Conservation (phyloP, 1,140 invertebrate genomes). For the Glossosoma conforme region DNA sequence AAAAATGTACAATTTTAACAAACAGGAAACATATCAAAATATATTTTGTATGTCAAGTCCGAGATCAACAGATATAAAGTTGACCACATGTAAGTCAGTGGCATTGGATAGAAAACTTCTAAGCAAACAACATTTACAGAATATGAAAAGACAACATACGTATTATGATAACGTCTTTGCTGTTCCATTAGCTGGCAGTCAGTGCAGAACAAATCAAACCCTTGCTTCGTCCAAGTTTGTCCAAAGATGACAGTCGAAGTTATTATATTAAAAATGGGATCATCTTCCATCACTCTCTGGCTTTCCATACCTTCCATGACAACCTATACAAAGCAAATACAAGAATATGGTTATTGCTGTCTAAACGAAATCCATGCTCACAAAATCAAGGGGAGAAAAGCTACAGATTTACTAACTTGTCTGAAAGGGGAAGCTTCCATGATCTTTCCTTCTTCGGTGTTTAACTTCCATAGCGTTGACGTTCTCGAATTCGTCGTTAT, state of each 20-base stretch:
- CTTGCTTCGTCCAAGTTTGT: slow-evolving; percentile 58
- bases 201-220: slow-evolving; percentile 52
- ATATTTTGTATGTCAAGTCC: too few relatives aligned
- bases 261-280: slow-evolving; percentile 61
- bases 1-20: too few relatives aligned
- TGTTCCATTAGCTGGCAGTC: slow-evolving; percentile 51
- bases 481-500: slow-evolving; percentile 66
- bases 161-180: slow-evolving; percentile 38
- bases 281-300: slow-evolving; percentile 42
- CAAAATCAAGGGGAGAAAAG: slow-evolving; percentile 25
- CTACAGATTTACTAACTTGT: slow-evolving; percentile 41
- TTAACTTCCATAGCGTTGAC: slow-evolving; percentile 69
- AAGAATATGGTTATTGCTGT: slow-evolving; percentile 9
- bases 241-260: slow-evolving; percentile 59
- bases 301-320: slow-evolving; percentile 24
- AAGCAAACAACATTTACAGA: too few relatives aligned
- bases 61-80: too few relatives aligned
- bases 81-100: too few relatives aligned
- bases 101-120: too few relatives aligned
- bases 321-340: slow-evolving; percentile 19
- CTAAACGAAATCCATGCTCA: slow-evolving; percentile 8
- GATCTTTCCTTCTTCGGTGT: slow-evolving; percentile 62
- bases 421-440: slow-evolving; percentile 53
- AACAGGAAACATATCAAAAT: too few relatives aligned
- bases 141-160: slow-evolving; percentile 22